Conservation (phyloP, 2,797 vertebrate species). For the Zenarchopterus dispar region DNA sequence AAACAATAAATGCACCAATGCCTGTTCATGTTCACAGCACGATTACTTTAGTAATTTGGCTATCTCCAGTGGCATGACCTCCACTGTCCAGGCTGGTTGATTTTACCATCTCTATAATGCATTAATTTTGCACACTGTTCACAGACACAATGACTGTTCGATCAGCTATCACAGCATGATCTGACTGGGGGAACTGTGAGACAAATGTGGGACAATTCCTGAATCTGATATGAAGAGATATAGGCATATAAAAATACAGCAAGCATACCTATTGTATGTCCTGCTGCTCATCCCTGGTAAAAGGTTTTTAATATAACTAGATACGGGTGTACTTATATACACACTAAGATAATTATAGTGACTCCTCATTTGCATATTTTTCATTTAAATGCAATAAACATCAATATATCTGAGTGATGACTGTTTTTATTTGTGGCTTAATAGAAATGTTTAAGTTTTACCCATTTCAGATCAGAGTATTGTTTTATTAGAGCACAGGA, state of each 20-base stretch:
- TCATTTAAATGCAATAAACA: conserved; percentile 73
- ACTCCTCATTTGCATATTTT: conserved; percentile 80
- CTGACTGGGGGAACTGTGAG: conserved; percentile 44
- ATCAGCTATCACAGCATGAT: conserved; percentile 43
- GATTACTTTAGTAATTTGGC: conserved; percentile 10
- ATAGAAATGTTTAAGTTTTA: conserved; percentile 79
- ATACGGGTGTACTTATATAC: conserved; percentile 76
- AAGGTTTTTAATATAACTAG: conserved; percentile 69
- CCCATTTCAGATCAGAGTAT: conserved; percentile 77
- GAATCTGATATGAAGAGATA: conserved; percentile 67
- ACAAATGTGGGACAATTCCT: conserved; percentile 49
- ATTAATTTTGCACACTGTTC: conserved; percentile 56
- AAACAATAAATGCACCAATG: conserved; percentile 30
- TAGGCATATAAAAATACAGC: conserved; percentile 77
- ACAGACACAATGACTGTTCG: conserved; percentile 63
- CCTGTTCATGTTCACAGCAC: conserved; percentile 43
- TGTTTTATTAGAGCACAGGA: conserved; percentile 81
- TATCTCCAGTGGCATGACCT: conserved; percentile 28
- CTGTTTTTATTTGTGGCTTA: conserved; percentile 74
- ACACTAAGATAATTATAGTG: conserved; percentile 70
- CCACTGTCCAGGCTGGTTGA: conserved; percentile 24
- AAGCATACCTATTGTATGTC: conserved; percentile 72
- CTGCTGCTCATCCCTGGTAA: conserved; percentile 73
- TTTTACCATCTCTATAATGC: conserved; percentile 37
- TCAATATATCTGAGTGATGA: conserved; percentile 70